These are phyloP conservation scores for Colius striatus DNA, from an alignment of 2,113 vertebrate species.

Conservation along the genomic window DNA sequence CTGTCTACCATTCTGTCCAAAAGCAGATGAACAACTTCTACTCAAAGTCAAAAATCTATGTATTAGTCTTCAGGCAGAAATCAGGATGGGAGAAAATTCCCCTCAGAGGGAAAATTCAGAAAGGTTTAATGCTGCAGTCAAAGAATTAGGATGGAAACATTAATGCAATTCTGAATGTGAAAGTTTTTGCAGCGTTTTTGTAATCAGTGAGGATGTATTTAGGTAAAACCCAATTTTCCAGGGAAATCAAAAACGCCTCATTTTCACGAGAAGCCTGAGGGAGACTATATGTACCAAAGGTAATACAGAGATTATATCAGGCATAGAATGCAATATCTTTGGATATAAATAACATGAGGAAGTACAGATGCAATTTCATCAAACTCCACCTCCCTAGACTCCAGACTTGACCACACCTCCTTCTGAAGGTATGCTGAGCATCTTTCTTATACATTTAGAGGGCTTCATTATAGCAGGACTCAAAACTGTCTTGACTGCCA, in stretches of 20 bases:
- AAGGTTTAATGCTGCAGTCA: neutral
- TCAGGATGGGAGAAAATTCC: neutral
- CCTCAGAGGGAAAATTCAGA: neutral
- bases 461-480: neutral
- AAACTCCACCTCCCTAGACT: conserved; percentile 1
- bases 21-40: neutral
- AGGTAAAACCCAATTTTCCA: conserved; percentile 57
- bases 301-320: conserved; percentile 38
- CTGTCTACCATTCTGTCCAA: neutral
- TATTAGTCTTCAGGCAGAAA: conserved; percentile 2
- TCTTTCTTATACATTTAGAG: neutral
- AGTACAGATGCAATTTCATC: conserved; percentile 36
- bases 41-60: neutral
- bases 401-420: neutral
- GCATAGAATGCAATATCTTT: neutral
- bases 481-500: neutral
- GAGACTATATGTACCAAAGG: conserved; percentile 27
- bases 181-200: neutral
- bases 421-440: accelerated
- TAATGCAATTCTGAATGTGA: neutral
- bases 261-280: conserved; percentile 40
- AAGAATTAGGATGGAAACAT: conserved; percentile 8
- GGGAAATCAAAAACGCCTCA: conserved; percentile 38
- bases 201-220: conserved; percentile 31
- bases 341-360: conserved; percentile 49